Evolutionary conservation across 2,888 invertebrate genomes (phyloP).

Genomic region (Dasypolia templi): DNA sequence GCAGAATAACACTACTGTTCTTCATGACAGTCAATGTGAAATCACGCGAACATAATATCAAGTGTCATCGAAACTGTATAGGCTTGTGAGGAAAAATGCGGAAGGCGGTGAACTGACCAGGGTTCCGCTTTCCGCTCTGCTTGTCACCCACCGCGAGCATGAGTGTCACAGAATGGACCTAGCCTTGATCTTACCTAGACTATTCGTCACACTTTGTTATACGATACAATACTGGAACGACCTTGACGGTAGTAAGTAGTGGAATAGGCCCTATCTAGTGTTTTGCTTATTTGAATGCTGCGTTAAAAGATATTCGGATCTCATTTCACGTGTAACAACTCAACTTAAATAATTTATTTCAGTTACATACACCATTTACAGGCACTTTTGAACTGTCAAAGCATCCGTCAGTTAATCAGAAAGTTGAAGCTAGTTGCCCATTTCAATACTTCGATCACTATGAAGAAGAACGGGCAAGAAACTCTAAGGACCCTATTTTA

Average conservation of each 20-base stretch:
- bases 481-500: no score
- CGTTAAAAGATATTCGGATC: not conserved
- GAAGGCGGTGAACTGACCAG: constrained; percentile 66
- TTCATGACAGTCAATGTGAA: constrained; percentile 57
- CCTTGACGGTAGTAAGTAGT: constrained; percentile 50
- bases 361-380: no score
- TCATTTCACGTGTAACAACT: not conserved
- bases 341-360: no score
- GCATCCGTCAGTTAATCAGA: no score
- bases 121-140: constrained; percentile 82
- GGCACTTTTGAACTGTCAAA: no score
- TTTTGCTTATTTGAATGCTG: constrained; percentile 4
- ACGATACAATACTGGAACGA: constrained; percentile 53
- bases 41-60: constrained; percentile 77
- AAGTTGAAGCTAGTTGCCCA: no score
- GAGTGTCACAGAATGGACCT: constrained; percentile 62
- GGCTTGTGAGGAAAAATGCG: constrained; percentile 78
- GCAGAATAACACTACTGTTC: no score
- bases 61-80: constrained; percentile 82
- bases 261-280: not conserved
- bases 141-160: constrained; percentile 64
- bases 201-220: constrained; percentile 66
- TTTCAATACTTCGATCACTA: no score
- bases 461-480: no score
- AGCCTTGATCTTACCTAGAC: constrained; percentile 72